Evolutionary conservation across 2,113 vertebrate species (phyloP).

Genomic region (Daphoenositta chrysoptera): DNA sequence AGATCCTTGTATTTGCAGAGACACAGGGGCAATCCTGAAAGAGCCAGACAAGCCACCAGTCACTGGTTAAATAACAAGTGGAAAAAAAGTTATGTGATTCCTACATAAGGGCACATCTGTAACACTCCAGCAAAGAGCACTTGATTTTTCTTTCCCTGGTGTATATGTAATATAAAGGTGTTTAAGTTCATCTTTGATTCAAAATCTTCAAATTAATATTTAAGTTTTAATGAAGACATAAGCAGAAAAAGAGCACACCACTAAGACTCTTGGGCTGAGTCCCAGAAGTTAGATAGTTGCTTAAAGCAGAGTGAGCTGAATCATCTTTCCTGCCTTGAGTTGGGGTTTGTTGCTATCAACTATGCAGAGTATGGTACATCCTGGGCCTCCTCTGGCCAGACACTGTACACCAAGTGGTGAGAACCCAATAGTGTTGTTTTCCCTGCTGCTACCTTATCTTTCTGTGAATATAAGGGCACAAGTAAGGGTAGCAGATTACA

Average conservation of each 20-base stretch:
- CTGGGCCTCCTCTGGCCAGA: constrained; percentile 5
- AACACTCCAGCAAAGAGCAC: rapidly evolving
- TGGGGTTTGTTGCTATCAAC: background rate
- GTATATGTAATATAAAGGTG: background rate
- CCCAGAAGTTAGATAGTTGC: background rate
- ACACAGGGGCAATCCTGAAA: background rate
- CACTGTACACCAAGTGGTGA: constrained; percentile 54
- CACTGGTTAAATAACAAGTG: background rate
- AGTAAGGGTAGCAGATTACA: constrained; percentile 65
- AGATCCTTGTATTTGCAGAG: background rate
- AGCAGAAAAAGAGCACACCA: background rate
- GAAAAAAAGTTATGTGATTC: background rate
- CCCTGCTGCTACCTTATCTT: constrained; percentile 61
- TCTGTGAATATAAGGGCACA: constrained; percentile 61
- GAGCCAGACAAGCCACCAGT: background rate
- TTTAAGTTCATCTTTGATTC: background rate
- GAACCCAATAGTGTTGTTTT: constrained; percentile 51
- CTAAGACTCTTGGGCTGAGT: background rate
- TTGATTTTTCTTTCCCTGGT: background rate
- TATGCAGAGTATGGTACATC: background rate
- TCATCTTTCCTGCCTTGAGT: background rate
- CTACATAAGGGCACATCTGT: background rate
- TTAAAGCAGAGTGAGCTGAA: background rate
- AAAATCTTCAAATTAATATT: background rate
- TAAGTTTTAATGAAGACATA: background rate